A percentile compares a stretch with the other conserved stretches of the same genome.
Conservation (phyloP, 2,797 vertebrate genomes). For the Myripristis jacobus region DNA sequence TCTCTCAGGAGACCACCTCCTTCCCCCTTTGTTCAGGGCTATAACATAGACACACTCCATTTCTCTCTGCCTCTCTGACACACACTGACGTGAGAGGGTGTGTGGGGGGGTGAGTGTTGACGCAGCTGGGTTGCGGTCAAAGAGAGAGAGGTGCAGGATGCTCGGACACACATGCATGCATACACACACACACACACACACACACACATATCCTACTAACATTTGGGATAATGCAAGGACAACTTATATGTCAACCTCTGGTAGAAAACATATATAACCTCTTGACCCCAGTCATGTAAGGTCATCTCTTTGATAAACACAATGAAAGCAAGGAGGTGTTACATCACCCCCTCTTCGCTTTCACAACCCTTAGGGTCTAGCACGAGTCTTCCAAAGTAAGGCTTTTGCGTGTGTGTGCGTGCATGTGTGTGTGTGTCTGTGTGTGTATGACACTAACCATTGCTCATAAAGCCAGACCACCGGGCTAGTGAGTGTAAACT, state of each 20-base stretch:
- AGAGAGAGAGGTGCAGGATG: constrained; percentile 67
- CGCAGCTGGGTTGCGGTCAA: constrained; percentile 73
- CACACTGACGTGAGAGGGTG: constrained; percentile 59
- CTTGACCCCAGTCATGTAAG: constrained; percentile 72
- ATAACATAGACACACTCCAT: constrained; percentile 64
- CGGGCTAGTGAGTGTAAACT: constrained; percentile 85
- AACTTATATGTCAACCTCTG: constrained; percentile 60
- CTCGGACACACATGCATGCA: constrained; percentile 40
- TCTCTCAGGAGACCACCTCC: constrained; percentile 61
- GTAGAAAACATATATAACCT: constrained; percentile 70
- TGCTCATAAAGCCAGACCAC: constrained; percentile 86
- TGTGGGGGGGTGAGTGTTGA: constrained; percentile 69
- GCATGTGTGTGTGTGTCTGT: constrained; percentile 20
- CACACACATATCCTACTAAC: constrained; percentile 4
- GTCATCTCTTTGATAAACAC: constrained; percentile 74
- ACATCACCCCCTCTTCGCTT: constrained; percentile 72
- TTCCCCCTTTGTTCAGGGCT: constrained; percentile 58
- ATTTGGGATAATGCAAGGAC: constrained; percentile 31
- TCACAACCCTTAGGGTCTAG: constrained; percentile 68
- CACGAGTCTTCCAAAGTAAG: constrained; percentile 62
- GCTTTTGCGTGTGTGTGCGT: constrained; percentile 38
- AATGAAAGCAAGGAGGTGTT: constrained; percentile 66
- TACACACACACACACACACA: constrained; percentile 5
- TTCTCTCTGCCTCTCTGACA: constrained; percentile 61
- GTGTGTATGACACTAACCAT: constrained; percentile 77